Evolutionary conservation across 1,140 invertebrate species (phyloP).

Genomic region (Ips nitidus): DNA sequence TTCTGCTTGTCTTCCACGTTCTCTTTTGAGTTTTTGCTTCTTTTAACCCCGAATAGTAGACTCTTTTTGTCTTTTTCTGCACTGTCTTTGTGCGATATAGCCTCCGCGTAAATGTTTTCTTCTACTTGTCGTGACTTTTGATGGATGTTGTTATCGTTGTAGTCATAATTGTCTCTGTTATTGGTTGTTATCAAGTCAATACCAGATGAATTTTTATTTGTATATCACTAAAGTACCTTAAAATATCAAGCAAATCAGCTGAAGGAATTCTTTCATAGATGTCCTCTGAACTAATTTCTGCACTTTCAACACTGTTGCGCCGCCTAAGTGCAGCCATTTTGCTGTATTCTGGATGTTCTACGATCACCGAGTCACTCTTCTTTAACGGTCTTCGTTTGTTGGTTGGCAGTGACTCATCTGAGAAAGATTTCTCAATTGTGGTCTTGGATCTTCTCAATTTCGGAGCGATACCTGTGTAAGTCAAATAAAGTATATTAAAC

Average conservation of each 20-base stretch:
- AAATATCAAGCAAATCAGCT: constrained; percentile 6
- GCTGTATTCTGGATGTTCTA: constrained; percentile 1
- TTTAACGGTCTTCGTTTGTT: not conserved
- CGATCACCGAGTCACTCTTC: constrained; percentile 14
- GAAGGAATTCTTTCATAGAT: constrained; percentile 26
- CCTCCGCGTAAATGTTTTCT: not conserved
- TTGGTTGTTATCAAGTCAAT: no score
- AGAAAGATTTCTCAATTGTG: constrained; percentile 6
- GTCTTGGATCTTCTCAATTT: constrained; percentile 12
- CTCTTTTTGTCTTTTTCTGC: constrained; percentile 13
- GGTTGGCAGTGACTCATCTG: constrained; percentile 11
- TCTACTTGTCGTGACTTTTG: not conserved
- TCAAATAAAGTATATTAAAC: not conserved
- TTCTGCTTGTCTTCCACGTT: constrained; percentile 21
- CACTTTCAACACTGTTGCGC: constrained; percentile 11
- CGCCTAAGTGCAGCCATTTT: not conserved
- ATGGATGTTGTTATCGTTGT: no score
- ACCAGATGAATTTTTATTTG: no score
- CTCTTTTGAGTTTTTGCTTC: constrained; percentile 22
- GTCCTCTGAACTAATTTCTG: constrained; percentile 1
- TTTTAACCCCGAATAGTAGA: constrained; percentile 7
- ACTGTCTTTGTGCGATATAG: not conserved
- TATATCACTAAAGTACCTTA: no score
- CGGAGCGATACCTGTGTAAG: constrained; percentile 19
- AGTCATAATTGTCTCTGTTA: no score